Base-by-base conservation (phyloP, 2,888 invertebrate genomes). In the Athalia cordata region DNA sequence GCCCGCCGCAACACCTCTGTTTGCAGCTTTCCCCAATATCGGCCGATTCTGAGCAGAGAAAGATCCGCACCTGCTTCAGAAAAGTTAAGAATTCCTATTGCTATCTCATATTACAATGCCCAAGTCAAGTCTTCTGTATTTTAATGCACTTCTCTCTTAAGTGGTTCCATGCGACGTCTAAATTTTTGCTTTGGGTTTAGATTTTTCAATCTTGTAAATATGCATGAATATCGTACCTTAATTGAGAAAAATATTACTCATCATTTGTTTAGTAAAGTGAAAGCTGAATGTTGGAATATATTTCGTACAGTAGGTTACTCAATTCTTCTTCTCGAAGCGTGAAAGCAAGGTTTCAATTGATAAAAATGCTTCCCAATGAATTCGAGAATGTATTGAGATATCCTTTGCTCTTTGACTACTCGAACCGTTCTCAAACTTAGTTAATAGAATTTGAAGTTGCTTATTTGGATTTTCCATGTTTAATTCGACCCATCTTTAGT, bases 11-110 rank as follows among this genome's bases (percentile, higher is more conserved):
- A 79, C 85, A 68, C 90, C 90, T 11, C 85, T 90, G 15, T 90
- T 90, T 77, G 90, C 90, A 67, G 90, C 90, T 78, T 90, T 90
- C 82, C 86, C 90, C 6, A 89, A 90, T 81, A 88, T 89, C 78
- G 86, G 87, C 80, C 88, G 90, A 77, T 89, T 87, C 81, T 90
- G 87, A 89, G 47, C 8, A 2, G 5, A 55, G 11, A 55, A 43
- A 55, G 15, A 5, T 9, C 11, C 6, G 29, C 11, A 43, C 4
- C 43, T 29, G 29, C 2, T 29, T 68, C 15, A 11, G 7, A 43
- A 68, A 68, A 55, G 15, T 13, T 6, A 55, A 13, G 9, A 29
- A 29, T 1, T 29, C 29, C 29, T 29, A 29, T 29, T 29, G 29
- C 29, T 29, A 29, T 29, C 29, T 29, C 29, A 29, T 29, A 29